Evolutionary conservation across 2,113 vertebrate species (phyloP), one percentile per base, ranked within the genome.

Genomic region (Polyodon spathula): DNA sequence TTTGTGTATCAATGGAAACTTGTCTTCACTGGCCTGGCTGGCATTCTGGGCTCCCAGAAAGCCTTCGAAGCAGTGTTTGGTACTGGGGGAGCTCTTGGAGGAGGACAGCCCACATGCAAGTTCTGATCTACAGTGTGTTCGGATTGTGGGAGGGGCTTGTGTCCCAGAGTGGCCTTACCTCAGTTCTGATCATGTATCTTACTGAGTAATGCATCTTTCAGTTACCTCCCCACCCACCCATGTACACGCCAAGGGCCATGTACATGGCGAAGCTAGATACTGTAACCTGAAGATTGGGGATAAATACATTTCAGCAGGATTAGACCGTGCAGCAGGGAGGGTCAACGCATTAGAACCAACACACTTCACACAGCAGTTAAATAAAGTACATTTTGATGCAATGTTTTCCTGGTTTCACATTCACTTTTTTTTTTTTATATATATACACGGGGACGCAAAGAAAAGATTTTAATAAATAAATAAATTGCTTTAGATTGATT

Each of bases 281-380:
- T 90, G 88, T 92, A 91, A 88, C 90, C 89, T 91, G 90, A 91
- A 91, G 87, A 92, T 89, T 90, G 87, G 87, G 82, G 88, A 89
- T 85, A 89, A 86, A 88, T 71, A 82, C 82, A 81, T 86, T 86
- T 87, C 80, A 89, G 88, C 76, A 86, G 71, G 66, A 81, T 83
- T 81, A 50, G 6, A 55, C 14, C 43, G 2, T 4, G n/a, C 42
- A 57, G 17, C 14, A 46, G 44, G 4, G 2, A 27, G 27, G 27
- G 27, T 27, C 27, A 27, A 3, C 3, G 27, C 27, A 2, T 27
- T 27, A 1, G 27, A 27, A 27, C 27, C 27, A 27, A 27, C 14
- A 46, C 44, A 5, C 4, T 46, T 46, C 44, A 27, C 27, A 27
- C 27, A 27, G 27, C 27, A 27, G 27, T 46, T 46, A 10, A 10